These are phyloP conservation scores for Drepana falcataria DNA, from an alignment of 2,888 invertebrate genomes.

Conservation along the genomic window DNA sequence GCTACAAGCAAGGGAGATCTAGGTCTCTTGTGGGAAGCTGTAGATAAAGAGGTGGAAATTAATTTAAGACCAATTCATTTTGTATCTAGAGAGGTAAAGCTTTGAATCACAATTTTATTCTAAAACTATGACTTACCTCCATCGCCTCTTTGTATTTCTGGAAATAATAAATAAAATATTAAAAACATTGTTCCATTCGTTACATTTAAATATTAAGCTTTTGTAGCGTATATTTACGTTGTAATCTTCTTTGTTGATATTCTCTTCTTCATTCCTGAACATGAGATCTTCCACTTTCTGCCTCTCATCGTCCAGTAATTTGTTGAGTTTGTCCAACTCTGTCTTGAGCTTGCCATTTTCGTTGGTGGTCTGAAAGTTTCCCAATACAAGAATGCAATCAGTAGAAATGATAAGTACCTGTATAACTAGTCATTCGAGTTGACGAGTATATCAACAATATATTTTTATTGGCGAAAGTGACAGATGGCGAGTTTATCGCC, in stretches of 20 bases:
- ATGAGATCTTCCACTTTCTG: constrained; percentile 93
- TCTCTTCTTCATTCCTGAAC: constrained; percentile 94
- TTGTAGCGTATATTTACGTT: constrained; percentile 80
- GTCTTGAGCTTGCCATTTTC: constrained; percentile 79
- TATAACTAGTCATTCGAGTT: too few relatives aligned
- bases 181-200: background rate
- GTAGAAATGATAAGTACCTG: too few relatives aligned
- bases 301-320: constrained; percentile 86
- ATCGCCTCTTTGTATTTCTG: constrained; percentile 74
- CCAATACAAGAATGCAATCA: background rate
- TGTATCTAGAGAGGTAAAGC: background rate
- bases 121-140: constrained; percentile 48
- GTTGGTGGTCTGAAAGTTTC: constrained; percentile 51
- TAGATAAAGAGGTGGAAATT: too few relatives aligned
- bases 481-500: too few relatives aligned
- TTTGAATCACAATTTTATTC: background rate
- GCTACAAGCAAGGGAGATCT: too few relatives aligned
- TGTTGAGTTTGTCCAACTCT: constrained; percentile 76
- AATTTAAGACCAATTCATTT: too few relatives aligned
- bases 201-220: background rate
- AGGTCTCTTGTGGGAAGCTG: too few relatives aligned
- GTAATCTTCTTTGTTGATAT: constrained; percentile 91
- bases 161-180: constrained; percentile 28
- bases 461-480: too few relatives aligned
- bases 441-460: too few relatives aligned